phyloP scores from a whole-genome alignment of 2,888 invertebrate species.

The Drosophila sordidapex region DNA sequence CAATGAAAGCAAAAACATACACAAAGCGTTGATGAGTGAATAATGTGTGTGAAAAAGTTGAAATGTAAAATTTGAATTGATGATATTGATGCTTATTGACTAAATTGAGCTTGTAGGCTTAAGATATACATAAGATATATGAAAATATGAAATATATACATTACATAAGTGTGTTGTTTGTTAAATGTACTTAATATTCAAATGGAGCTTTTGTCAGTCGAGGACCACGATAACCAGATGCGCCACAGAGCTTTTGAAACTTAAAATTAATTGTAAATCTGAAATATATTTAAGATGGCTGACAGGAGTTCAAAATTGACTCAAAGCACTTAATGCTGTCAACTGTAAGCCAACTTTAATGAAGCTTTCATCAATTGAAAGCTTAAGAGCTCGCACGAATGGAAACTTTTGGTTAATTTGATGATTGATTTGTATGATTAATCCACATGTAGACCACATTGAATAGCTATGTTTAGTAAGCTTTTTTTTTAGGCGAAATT shows the following conservation, averaged over 20 bases:
- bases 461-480: conserved; percentile 77
- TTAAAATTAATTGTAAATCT: conserved; percentile 46
- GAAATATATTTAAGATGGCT: conserved; percentile 34
- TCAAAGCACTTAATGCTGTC: neutral
- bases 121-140: conserved; percentile 44
- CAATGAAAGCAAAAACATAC: conserved; percentile 76
- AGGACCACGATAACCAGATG: conserved; percentile 32
- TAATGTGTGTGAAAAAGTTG: conserved; percentile 26
- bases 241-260: conserved; percentile 29
- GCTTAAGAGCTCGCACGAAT: conserved; percentile 29
- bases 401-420: conserved; percentile 51
- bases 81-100: conserved; percentile 47
- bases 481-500: conserved; percentile 69
- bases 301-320: conserved; percentile 12
- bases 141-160: conserved; percentile 59
- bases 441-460: conserved; percentile 79
- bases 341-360: conserved; percentile 26
- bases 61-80: conserved; percentile 12
- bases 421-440: conserved; percentile 62
- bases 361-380: conserved; percentile 14
- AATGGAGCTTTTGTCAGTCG: conserved; percentile 31
- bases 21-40: conserved; percentile 78
- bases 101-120: conserved; percentile 46
- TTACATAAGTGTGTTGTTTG: conserved; percentile 41
- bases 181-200: conserved; percentile 35